A percentile compares a stretch with the other conserved stretches of the same genome.
phyloP scores from a whole-genome alignment of 2,888 invertebrate genomes.

The Epinotia demarniana region DNA sequence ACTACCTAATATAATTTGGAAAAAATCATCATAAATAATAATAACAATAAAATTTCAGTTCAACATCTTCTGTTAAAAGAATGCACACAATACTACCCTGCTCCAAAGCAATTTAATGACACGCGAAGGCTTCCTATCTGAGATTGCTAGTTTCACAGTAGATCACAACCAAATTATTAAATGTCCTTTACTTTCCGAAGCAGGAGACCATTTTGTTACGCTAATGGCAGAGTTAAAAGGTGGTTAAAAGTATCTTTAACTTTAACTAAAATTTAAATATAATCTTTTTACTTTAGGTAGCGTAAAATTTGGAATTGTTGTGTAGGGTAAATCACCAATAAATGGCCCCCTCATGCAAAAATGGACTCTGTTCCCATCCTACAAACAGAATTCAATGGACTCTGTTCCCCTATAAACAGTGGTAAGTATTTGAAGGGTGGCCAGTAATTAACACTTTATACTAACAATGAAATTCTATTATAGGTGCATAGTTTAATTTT shows the following conservation, averaged over 20 bases:
- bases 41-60: background rate
- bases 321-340: background rate
- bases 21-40: background rate
- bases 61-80: background rate
- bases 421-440: no score
- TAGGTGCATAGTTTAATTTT: no score
- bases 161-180: background rate
- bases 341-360: no score
- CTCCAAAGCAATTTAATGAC: background rate
- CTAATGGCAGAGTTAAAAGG: background rate
- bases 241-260: background rate
- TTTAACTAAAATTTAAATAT: background rate
- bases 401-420: no score
- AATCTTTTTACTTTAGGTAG: background rate
- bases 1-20: slow-evolving; percentile 1
- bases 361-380: no score
- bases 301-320: background rate
- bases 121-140: background rate
- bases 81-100: background rate
- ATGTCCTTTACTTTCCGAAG: background rate
- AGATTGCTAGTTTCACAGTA: background rate
- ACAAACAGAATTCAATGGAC: no score
- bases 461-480: no score
- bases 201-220: background rate
- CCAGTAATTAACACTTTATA: no score